Base-by-base conservation (phyloP, 2,888 invertebrate species). In the Hydropsyche betteni region DNA sequence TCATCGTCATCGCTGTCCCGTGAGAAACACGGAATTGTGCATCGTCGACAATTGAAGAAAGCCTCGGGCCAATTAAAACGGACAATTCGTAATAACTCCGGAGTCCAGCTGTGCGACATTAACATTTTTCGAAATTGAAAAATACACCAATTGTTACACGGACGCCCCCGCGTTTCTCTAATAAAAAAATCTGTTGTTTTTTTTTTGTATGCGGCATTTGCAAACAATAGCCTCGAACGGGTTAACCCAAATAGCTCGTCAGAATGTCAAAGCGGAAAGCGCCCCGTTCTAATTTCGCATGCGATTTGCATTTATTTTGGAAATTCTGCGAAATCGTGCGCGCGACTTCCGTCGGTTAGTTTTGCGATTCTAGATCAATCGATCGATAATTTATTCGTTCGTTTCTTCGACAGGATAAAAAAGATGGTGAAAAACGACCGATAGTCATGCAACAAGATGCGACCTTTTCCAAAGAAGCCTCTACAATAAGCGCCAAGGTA, bases 401-500 rank as follows among this genome's bases (percentile, higher is more conserved):
- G 14, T n/a, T 16, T n/a, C 33, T 68, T 38, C 33, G 10, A 8
- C 68, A n/a, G 68, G 12, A 68, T n/a, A 33, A 44, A 44, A 44
- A 69, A 44, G 7, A 44, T 61, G 58, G 61, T 24, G 70, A 52
- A 24, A 44, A 70, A 38, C 52, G 52, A 34, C 44, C 64, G 4
- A 3, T 10, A 4, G 52, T 64, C 5, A 72, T 72, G 71, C 76
- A 76, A 72, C 77, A 74, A 24, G 74, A 74, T 55, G 70, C 75
- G 14, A 50, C 68, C n/a, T 14, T 77, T 6, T 36, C 68, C n/a
- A 77, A 72, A 53, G 76, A 76, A 50, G 70, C 76, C 3, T 61
- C 69, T 24, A 52, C 38, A 6, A 74, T 76, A 38, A 64, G 52
- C 8, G 36, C 53, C 3, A 76, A 74, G 76, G 76, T 76, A 61